Base-by-base conservation (phyloP, 2,888 invertebrate species). In the Microctonus aethiopoides region DNA sequence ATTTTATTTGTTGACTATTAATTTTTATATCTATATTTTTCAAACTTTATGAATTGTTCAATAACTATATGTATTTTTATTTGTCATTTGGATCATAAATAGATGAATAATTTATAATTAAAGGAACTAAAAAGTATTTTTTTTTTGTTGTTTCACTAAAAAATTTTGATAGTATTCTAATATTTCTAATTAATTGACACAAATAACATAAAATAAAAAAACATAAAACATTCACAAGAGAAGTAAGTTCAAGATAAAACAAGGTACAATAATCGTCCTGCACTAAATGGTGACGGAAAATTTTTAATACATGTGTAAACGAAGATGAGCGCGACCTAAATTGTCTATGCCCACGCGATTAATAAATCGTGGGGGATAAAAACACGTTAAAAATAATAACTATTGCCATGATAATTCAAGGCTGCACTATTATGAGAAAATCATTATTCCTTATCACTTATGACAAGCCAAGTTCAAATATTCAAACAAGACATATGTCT, bases 11-110 rank as follows among this genome's bases (percentile, higher is more conserved):
- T 52, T 54, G 64, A 34, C 24, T 64, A 52, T 52, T 29, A 46
- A 34, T 64, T 64, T 64, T 64, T 64, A 64, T 64, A 64, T 54
- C 13, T 51, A 63, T 46, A 61, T 46, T 26, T 63, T 63, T 63
- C 6, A 26, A 63, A 26, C 29, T 61, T 46, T 16, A 46, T 63
- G 20, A 32, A 32, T 16, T 11, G n/a, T 46, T 46, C 16, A 41
- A 39, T 29, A 13, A 46, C 22, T 63, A 16, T 20, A 32, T 59
- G 16, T 63, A 11, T 11, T 46, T 51, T 46, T 51, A 46, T 29
- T 36, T 41, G 39, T 61, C 32, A 2, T 7, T n/a, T 32, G 34
- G 34, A 29, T 32, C 4, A 3, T 34, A 34, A 5, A 32, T 32
- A 54, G 13, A 26, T 1, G 7, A 54, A 24, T 59, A 32, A 63